phyloP scores from a whole-genome alignment of 2,113 vertebrate species.

The Elephantulus edwardii region DNA sequence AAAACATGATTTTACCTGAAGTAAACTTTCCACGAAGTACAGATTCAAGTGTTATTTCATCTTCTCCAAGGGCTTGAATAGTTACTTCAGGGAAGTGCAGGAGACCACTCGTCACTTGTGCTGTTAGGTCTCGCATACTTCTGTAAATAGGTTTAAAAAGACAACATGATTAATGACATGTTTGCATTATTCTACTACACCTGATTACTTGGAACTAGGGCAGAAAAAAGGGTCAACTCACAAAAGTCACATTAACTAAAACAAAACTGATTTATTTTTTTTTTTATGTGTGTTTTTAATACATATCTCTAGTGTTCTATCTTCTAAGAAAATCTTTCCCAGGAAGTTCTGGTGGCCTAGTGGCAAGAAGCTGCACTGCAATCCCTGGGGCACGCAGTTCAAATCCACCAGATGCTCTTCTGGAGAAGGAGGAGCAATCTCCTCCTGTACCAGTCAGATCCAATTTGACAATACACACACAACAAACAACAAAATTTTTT shows the following conservation, averaged over 20 bases:
- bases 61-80: constrained; percentile 91
- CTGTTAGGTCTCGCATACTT: constrained; percentile 92
- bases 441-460: too few relatives aligned
- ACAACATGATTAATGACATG: constrained; percentile 21
- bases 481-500: too few relatives aligned
- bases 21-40: constrained; percentile 91
- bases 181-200: background rate
- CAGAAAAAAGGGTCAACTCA: background rate
- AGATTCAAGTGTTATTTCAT: constrained; percentile 90
- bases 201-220: background rate
- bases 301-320: too few relatives aligned
- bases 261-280: constrained; percentile 24
- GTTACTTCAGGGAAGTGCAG: constrained; percentile 94
- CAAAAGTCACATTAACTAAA: constrained; percentile 13
- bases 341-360: too few relatives aligned
- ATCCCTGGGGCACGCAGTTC: too few relatives aligned
- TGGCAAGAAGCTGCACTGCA: too few relatives aligned
- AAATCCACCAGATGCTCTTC: too few relatives aligned
- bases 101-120: constrained; percentile 93
- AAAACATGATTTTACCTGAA: constrained; percentile 84
- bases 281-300: background rate
- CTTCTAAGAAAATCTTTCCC: too few relatives aligned
- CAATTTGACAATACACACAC: too few relatives aligned
- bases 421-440: too few relatives aligned
- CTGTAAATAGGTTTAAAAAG: constrained; percentile 78